Evolutionary conservation across 2,797 vertebrate species (phyloP), one percentile per base, ranked within the genome.

Genomic region (Cygnus olor): DNA sequence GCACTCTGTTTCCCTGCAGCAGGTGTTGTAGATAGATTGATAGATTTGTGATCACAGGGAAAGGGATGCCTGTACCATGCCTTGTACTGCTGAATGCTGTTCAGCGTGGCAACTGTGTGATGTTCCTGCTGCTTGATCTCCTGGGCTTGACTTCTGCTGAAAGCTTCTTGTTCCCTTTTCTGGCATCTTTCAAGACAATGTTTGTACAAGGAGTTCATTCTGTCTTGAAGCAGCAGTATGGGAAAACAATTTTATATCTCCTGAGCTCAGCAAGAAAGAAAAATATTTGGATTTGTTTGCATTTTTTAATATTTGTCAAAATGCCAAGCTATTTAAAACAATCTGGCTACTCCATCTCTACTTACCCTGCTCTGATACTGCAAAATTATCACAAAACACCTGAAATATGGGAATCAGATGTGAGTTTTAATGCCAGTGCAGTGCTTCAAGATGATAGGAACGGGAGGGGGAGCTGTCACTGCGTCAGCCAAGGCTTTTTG

Each of bases 321-420:
- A 36, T 79, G 93, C 86, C 95, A 95, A 90, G 79, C 34, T 93
- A 88, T 94, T 96, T 96, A 76, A 92, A 90, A 80, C 61, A 77
- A 92, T 95, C 76, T 94, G 54, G 38, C 66, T 76, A 66, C 56
- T 95, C 80, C 28, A 81, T 92, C 69, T 92, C 38, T 85, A 20
- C 69, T 89, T 83, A 79, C n/a, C 63, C 53, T 90, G 45, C 14
- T 90, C 47, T 87, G 56, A 61, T 88, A 36, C 51, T 72, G 93
- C 90, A 61, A 42, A 94, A 95, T 92, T 93, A 83, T 92, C 81
- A 83, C 32, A 88, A 69, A 58, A 51, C 72, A 95, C 84, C 93
- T 96, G 81, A 96, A 96, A 95, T 92, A 89, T 69, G 72, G 49
- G 74, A 95, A 72, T 95, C 84, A 89, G 79, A 89, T 87, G 65